phyloP scores from a whole-genome alignment of 2,113 vertebrate genomes.

The Ceyx melanurus region DNA sequence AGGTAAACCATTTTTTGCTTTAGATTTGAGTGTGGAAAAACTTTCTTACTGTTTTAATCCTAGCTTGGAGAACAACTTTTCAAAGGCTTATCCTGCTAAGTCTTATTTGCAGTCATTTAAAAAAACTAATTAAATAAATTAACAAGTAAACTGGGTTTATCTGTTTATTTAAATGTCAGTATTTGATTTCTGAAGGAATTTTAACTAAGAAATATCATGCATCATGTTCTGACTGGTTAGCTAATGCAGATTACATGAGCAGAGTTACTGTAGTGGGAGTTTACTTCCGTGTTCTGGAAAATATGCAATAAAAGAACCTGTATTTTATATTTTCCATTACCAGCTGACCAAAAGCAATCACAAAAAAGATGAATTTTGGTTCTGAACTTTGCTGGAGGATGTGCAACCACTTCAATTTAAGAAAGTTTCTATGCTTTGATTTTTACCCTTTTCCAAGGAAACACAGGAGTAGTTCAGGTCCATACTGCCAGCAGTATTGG shows the following conservation, averaged over 20 bases:
- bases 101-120: not conserved
- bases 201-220: not conserved
- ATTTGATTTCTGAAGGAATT: not conserved
- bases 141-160: not conserved
- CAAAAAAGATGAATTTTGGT: not conserved
- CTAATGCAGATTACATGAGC: not conserved
- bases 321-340: not conserved
- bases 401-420: not conserved
- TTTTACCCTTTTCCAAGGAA: not conserved
- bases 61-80: not conserved
- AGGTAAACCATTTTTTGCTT: conserved; percentile 76
- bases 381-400: not conserved
- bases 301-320: not conserved
- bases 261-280: not conserved
- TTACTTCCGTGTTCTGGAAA: not conserved
- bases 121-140: not conserved
- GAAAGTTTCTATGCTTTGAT: not conserved
- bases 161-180: not conserved
- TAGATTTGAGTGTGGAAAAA: not conserved
- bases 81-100: not conserved
- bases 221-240: not conserved
- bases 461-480: not conserved
- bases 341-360: not conserved
- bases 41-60: not conserved
- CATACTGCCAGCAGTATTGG: not conserved